Evolutionary conservation across 1,140 invertebrate genomes (phyloP).

Genomic region (Drosophila kohkoa): DNA sequence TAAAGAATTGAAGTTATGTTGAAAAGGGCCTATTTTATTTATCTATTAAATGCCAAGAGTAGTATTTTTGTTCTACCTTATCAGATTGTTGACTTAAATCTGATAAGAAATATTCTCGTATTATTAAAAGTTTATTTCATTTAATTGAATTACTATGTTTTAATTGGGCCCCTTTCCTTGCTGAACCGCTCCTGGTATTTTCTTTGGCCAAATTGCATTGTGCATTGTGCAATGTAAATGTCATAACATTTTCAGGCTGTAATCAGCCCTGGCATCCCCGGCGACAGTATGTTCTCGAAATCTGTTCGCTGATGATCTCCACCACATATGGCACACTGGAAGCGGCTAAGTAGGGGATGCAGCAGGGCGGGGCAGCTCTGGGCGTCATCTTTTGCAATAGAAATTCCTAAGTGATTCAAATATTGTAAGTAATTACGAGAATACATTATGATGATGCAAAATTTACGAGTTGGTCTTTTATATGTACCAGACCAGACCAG

Average conservation of each 20-base stretch:
- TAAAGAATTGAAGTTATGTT: neutral
- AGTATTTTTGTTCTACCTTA: no score
- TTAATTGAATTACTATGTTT: no score
- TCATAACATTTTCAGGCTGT: constrained; percentile 74
- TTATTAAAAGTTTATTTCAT: neutral
- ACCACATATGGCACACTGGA: constrained; percentile 48
- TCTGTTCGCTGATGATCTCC: constrained; percentile 67
- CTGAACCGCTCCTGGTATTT: constrained; percentile 51
- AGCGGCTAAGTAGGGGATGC: neutral
- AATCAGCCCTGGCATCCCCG: constrained; percentile 55
- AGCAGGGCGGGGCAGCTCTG: neutral
- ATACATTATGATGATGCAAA: constrained; percentile 83
- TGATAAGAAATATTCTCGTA: no score
- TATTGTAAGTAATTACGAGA: constrained; percentile 83
- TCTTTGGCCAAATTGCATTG: constrained; percentile 41
- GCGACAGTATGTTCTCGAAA: constrained; percentile 22
- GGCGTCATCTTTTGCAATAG: constrained; percentile 60
- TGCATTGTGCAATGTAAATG: constrained; percentile 65
- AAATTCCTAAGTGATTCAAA: constrained; percentile 81
- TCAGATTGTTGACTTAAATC: no score
- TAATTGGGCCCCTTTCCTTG: neutral
- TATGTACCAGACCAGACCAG: constrained; percentile 5
- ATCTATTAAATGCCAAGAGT: neutral
- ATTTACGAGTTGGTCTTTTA: constrained; percentile 68
- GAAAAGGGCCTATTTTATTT: neutral